Percentiles rank a stretch among this genome's conserved stretches.
These are phyloP conservation scores for Taxidea taxus DNA, from an alignment of 2,113 vertebrate species.

Conservation along the genomic window DNA sequence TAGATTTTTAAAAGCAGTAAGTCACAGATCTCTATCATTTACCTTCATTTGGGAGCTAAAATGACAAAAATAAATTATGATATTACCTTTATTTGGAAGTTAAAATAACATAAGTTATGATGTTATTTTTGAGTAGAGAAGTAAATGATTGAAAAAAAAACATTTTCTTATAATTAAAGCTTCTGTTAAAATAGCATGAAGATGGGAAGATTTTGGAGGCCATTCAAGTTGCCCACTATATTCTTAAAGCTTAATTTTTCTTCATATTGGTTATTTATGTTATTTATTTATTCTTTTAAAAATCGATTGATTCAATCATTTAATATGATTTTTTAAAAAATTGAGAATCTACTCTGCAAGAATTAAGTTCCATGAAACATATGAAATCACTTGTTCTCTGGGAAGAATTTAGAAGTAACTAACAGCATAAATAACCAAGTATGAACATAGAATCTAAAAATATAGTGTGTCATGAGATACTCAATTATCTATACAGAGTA, in stretches of 20 bases:
- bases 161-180: background rate
- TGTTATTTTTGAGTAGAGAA: background rate
- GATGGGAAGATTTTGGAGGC: background rate
- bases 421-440: background rate
- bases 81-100: background rate
- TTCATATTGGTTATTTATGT: background rate
- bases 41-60: background rate
- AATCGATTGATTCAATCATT: background rate
- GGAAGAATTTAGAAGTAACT: background rate
- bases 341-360: background rate
- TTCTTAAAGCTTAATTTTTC: constrained; percentile 11
- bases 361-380: background rate
- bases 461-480: background rate
- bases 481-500: background rate
- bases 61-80: background rate
- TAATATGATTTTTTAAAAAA: background rate
- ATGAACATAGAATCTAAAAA: background rate
- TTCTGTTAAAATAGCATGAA: background rate
- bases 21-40: background rate
- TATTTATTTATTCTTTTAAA: background rate
- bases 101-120: background rate
- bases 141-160: background rate
- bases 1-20: background rate
- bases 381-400: background rate
- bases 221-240: background rate